Conservation (phyloP, 2,797 vertebrate genomes). For the Leptoclinus maculatus region DNA sequence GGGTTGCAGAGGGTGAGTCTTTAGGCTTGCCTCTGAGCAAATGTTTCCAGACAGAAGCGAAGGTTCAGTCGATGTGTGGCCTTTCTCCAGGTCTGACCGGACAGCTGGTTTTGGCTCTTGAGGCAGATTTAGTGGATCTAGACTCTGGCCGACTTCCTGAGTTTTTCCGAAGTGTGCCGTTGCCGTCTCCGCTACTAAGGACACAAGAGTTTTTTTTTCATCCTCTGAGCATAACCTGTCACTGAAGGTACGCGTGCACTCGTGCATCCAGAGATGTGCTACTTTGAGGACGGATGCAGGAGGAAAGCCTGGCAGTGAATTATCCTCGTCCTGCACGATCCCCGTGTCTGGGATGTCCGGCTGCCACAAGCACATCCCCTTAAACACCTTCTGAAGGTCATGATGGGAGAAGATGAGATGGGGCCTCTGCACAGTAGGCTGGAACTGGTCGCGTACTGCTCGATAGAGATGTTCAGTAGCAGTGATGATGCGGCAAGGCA, state of each 20-base stretch:
- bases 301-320: conserved; percentile 5
- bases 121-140: conserved; percentile 1
- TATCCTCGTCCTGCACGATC: conserved; percentile 9
- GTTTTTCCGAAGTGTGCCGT: conserved; percentile 71
- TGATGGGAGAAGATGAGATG: conserved; percentile 84
- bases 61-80: conserved; percentile 17
- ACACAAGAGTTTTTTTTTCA: conserved; percentile 73
- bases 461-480: conserved; percentile 85
- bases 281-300: conserved; percentile 64
- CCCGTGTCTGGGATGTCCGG: conserved; percentile 39
- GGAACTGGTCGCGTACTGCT: conserved; percentile 74
- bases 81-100: conserved; percentile 17
- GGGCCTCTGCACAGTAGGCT: conserved; percentile 65
- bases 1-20: not conserved
- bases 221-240: conserved; percentile 81
- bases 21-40: not conserved
- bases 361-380: conserved; percentile 83
- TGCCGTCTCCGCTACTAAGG: conserved; percentile 78
- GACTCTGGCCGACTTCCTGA: not conserved
- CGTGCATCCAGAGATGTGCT: conserved; percentile 89
- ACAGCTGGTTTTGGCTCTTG: conserved; percentile 24
- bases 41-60: conserved; percentile 16
- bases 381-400: conserved; percentile 86
- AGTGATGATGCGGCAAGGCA: conserved; percentile 80
- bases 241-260: conserved; percentile 87